Base-by-base conservation (phyloP, 2,113 vertebrate species). In the Oreochromis niloticus region DNA sequence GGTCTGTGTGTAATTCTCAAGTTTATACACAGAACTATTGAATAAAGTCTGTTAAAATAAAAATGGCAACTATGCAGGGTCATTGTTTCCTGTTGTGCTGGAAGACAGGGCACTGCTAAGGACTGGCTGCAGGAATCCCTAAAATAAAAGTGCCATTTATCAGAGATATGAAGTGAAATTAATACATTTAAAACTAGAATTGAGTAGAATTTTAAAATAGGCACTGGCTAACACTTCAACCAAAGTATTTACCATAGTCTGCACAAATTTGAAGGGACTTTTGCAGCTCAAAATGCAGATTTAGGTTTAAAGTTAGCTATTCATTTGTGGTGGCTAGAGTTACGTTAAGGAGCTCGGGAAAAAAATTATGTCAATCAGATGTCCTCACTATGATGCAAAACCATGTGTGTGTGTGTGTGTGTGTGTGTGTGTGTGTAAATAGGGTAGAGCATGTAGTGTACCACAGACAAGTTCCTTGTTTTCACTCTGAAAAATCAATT, bases 211-310 rank as follows among this genome's bases (percentile, higher is more conserved):
- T 30, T 30, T 30, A 59, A 59, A 59, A 30, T 0, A 30, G 24
- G 0, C 24, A 30, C 1, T 9, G 2, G 56, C 56, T 9, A 22
- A 22, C 22, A 22, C 2, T 2, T 22, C 22, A 22, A 27, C 22
- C 54, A 56, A 56, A 56, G 55, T 27, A 56, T 56, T 56, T 56
- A 56, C 55, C 55, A 27, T 0, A 57, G 55, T 57, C 55, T 57
- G 12, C 55, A 57, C 24, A 57, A 27, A 5, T 27, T 12, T 27
- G 4, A 27, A 27, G 12, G 55, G 22, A 57, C 6, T 57, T 57
- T 57, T 14, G 6, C 12, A 5, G 22, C 24, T 27, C 0, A 57
- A 57, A 57, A 57, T 56, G 55, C 55, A 56, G 11, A 56, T 57
- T 8, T 57, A 14, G 2, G 55, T 8, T 57, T 27, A 3, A 27